Evolutionary conservation across 2,888 invertebrate genomes (phyloP), one percentile per base, ranked within the genome.

Genomic region (Adelognathus sp.): DNA sequence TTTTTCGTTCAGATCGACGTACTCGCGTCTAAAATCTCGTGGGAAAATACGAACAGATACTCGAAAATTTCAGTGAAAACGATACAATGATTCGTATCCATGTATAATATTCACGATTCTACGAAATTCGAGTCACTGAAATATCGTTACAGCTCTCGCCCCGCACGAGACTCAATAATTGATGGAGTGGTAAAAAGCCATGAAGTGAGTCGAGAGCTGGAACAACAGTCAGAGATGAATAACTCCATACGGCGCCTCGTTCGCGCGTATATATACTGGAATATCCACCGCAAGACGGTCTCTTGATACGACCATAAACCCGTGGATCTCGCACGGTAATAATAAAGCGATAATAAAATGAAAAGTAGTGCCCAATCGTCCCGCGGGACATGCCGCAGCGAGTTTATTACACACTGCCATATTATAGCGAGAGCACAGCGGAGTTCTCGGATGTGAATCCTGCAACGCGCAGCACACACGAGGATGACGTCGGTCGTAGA

Each of bases 281-380:
- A 74, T 76, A 77, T 61, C 67, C 76, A 75, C 79, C 39, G 31
- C 64, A 54, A 58, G 78, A 79, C 61, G 76, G 78, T 81, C 80
- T 82, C 86, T 88, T 88, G 87, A 88, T 89, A 87, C 84, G 86
- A 80, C 86, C 83, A 82, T 89, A 89, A 89, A 86, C 81, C 85
- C 82, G 86, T 58, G 83, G 76, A 82, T 83, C 83, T 77, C 76
- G 82, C 83, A 72, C 82, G 72, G 88, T 86, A 88, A 88, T 89
- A 89, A 89, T 89, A 88, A 88, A 89, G 88, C 83, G 89, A 89
- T 89, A 87, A 88, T 88, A 88, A 89, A 89, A 88, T 82, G 86
- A 86, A 86, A 86, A 86, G 83, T 86, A 87, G 87, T 84, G 84
- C 78, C 85, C 85, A 86, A 88, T 86, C 84, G 86, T 85, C 84